A percentile compares a stretch with the other conserved stretches of the same genome.
phyloP scores from a whole-genome alignment of 2,797 vertebrate genomes.

The Poeciliopsis presidionis region DNA sequence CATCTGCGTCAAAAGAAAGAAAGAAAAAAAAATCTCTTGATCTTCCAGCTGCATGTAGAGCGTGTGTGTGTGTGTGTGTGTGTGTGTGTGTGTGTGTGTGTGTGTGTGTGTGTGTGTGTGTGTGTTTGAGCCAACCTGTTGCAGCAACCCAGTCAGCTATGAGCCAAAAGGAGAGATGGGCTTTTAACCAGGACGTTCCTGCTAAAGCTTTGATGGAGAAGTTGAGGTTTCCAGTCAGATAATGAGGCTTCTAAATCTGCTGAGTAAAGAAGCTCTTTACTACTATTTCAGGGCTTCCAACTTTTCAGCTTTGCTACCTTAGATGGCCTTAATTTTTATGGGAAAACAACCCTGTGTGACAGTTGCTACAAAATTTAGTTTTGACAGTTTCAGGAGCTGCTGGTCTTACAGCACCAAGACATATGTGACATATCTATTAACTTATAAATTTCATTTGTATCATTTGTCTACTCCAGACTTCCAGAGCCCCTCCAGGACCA shows the following conservation, averaged over 20 bases:
- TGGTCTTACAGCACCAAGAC: not conserved
- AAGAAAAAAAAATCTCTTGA: slow-evolving; percentile 47
- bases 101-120: not conserved
- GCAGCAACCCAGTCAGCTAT: slow-evolving; percentile 45
- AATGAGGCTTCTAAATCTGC: slow-evolving; percentile 1
- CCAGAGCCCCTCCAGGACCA: slow-evolving; percentile 57
- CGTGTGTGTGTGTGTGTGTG: not conserved
- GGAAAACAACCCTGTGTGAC: not conserved
- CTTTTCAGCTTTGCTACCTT: not conserved
- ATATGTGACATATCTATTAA: not conserved
- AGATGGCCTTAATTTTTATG: not conserved
- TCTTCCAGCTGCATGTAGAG: slow-evolving; percentile 46
- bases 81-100: slow-evolving; percentile 6
- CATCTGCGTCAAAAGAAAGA: slow-evolving; percentile 34
- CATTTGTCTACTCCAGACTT: slow-evolving; percentile 43
- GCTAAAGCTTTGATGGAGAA: slow-evolving; percentile 52
- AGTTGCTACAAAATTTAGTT: not conserved
- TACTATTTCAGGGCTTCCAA: not conserved
- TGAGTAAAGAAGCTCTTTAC: not conserved
- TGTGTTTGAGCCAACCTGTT: slow-evolving; percentile 48
- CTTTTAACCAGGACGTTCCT: slow-evolving; percentile 56
- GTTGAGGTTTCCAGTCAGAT: slow-evolving; percentile 41
- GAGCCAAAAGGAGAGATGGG: slow-evolving; percentile 55
- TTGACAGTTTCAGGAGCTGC: not conserved
- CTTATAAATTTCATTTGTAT: slow-evolving; percentile 23